Base-by-base conservation (phyloP, 2,113 vertebrate genomes). In the Nipponia nippon region DNA sequence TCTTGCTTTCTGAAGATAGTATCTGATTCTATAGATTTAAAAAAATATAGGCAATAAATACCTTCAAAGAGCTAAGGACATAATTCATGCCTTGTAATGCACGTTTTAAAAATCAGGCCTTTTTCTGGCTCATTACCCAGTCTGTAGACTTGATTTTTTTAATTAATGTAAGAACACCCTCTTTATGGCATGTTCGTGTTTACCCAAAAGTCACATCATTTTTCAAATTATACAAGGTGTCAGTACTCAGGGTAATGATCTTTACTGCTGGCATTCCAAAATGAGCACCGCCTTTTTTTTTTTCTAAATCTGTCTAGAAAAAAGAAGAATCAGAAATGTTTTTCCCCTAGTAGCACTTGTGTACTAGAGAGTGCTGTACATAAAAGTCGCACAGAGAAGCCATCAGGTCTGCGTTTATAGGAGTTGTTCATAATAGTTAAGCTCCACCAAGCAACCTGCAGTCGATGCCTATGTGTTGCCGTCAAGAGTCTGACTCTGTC, bases 221-320 rank as follows among this genome's bases (percentile, higher is more conserved):
- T 98, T 97, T 98, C 96, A 97, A 93, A 65, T 96, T 97, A 97
- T 83, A 97, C 89, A 97, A 94, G 94, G 95, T 97, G 98, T 96
- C 97, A 96, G 94, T 96, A 40, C 85, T 56, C 78, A 95, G 85
- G 49, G 84, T 87, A 96, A 93, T 10, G 76, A 53, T 83, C 81
- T 63, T 97, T 96, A 95, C 36, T 96, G 89, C 95, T 85, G 16
- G 16, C 89, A 92, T 97, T 93, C 95, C 94, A 97, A 94, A 96
- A 91, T 0, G 23, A 97, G 53, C 52, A 47, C 53, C 16, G 10
- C 40, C 62, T 49, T 62, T 42, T 70, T 49, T 49, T 65, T 22
- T 9, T n/a, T 11, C 32, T 52, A 27, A 79, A 93, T 44, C 73
- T 56, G 25, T 16, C 83, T 66, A 71, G 80, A 55, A 49, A 66